phyloP scores from a whole-genome alignment of 2,888 invertebrate species.

The Bellardia bayeri region DNA sequence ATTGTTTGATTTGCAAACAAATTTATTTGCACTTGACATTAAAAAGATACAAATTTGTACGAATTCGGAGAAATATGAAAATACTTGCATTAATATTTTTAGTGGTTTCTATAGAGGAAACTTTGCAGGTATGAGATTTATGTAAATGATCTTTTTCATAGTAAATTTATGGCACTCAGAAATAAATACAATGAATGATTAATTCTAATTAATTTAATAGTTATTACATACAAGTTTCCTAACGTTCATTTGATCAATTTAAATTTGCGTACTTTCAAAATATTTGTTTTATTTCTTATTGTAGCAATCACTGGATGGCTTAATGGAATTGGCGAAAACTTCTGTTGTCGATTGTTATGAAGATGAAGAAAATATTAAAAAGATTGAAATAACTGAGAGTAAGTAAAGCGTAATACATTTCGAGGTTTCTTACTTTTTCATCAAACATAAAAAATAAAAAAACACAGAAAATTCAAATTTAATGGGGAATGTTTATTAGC shows the following conservation, averaged over 20 bases:
- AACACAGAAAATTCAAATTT: too few relatives aligned
- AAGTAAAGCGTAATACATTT: background rate
- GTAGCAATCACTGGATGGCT: conserved; percentile 56
- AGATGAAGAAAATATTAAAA: conserved; percentile 68
- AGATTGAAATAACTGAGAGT: conserved; percentile 71
- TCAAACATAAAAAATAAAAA: too few relatives aligned
- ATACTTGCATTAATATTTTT: conserved; percentile 25
- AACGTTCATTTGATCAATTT: background rate
- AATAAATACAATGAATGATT: too few relatives aligned
- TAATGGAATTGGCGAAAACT: conserved; percentile 61
- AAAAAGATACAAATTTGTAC: background rate
- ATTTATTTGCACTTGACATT: conserved; percentile 22
- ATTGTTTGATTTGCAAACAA: background rate
- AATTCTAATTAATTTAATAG: too few relatives aligned
- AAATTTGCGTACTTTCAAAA: background rate
- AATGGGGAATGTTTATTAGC: too few relatives aligned
- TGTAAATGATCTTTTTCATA: background rate
- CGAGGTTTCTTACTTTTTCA: too few relatives aligned
- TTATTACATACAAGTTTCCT: too few relatives aligned
- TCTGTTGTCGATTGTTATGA: conserved; percentile 71
- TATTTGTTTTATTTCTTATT: conserved; percentile 1
- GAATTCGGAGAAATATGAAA: conserved; percentile 39
- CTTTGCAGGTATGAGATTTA: conserved; percentile 39
- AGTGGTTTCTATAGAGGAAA: background rate
- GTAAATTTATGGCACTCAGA: background rate